Percentiles rank a stretch among this genome's conserved stretches.
These are phyloP conservation scores for Osmerus eperlanus DNA, from an alignment of 2,113 vertebrate genomes.

Conservation along the genomic window DNA sequence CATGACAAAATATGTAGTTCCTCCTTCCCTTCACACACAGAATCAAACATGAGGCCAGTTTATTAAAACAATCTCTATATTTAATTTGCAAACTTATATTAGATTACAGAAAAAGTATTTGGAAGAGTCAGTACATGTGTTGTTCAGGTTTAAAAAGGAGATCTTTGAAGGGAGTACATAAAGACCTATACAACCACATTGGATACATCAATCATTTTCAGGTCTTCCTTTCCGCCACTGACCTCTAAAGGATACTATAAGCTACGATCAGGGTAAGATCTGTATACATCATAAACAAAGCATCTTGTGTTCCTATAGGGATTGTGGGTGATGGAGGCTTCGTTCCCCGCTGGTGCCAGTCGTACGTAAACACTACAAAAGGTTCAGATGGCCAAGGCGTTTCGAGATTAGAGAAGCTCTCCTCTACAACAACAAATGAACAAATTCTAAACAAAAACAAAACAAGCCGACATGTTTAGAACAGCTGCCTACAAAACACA, in stretches of 20 bases:
- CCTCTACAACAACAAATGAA: constrained; percentile 50
- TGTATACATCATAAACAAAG: constrained; percentile 74
- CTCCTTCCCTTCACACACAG: constrained; percentile 60
- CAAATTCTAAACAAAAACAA: constrained; percentile 52
- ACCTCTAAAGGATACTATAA: constrained; percentile 88
- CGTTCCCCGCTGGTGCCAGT: constrained; percentile 67
- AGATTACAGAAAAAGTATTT: constrained; percentile 94
- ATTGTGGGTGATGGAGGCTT: constrained; percentile 86
- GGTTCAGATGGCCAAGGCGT: constrained; percentile 45
- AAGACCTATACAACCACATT: constrained; percentile 67
- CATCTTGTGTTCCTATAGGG: constrained; percentile 77
- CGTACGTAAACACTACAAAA: constrained; percentile 70
- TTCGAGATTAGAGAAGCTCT: constrained; percentile 42
- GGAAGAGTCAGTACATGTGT: constrained; percentile 85
- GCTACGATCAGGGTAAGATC: constrained; percentile 75
- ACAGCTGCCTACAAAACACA: constrained; percentile 81
- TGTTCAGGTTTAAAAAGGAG: constrained; percentile 85
- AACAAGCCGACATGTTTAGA: constrained; percentile 66
- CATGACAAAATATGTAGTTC: neutral
- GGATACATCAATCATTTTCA: constrained; percentile 64
- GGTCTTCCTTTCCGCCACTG: constrained; percentile 67
- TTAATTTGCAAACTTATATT: constrained; percentile 99
- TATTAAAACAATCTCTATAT: constrained; percentile 99
- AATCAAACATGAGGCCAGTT: constrained; percentile 78
- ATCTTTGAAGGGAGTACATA: constrained; percentile 71